Base-by-base conservation (phyloP, 2,888 invertebrate genomes). In the Stenotaenia linearis region DNA sequence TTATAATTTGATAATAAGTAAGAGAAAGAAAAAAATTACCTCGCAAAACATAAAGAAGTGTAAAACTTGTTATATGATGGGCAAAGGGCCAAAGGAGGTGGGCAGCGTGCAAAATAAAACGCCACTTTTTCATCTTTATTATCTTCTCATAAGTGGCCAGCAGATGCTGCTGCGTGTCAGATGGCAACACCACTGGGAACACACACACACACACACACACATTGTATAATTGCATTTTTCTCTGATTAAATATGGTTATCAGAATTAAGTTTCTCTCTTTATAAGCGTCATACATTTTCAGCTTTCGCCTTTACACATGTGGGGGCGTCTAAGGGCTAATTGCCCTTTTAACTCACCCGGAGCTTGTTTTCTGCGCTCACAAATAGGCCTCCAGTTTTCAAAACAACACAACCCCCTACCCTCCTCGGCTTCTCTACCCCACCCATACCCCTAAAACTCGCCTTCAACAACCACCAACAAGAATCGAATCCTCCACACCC, bases 231-330 rank as follows among this genome's bases (percentile, higher is more conserved):
- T 76, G 37, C 77, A 76, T 76, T 76, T 76, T 76, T 76, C 35
- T 37, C 35, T 37, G 77, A 76, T 76, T 76, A 76, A 76, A 76
- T 35, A 76, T 76, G 50, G 37, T 76, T 76, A 76, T 76, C 37
- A 37, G 77, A 76, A 76, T 76, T 76, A 76, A 76, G 77, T 76
- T 76, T 76, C 77, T 76, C 35, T 76, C 37, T 76, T 76, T 76
- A 35, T 76, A 23, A 76, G 30, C 77, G 15, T 76, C 77, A 35
- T 37, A 30, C 37, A 25, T 76, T 76, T 37, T 37, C 37, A 28
- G 75, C 75, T 30, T 28, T 32, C 75, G 75, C 32, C 30, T 25
- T 18, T 74, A 30, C 75, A 74, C 23, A 30, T 50, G 50, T 50
- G 50, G 50, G 50, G 50, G 50, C 50, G 50, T 50, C 50, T 50